Evolutionary conservation across 2,888 invertebrate genomes (phyloP), one percentile per base, ranked within the genome.

Genomic region (Drosophila meridiana): DNA sequence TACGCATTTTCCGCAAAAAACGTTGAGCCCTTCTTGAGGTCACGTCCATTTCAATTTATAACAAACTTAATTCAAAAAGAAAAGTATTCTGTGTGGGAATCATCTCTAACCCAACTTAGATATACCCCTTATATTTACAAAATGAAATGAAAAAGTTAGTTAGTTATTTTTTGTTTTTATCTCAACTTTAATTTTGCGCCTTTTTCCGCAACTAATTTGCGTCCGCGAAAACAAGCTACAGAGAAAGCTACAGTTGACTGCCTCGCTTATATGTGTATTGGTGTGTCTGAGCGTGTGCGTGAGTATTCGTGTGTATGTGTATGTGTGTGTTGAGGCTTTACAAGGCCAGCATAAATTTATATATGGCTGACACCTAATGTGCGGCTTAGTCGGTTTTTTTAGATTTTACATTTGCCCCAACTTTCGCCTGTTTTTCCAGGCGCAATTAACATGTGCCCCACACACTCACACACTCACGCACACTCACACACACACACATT

Each of bases 331-430:
- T 47, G 40, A 50, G 74, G 69, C 69, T 73, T 71, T 62, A 72
- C 84, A 84, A 78, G 75, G 80, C 58, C 73, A 74, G 63, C 76
- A 78, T 81, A 82, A 85, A 80, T 85, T 74, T 77, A 72, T 79
- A 78, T 62, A 69, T 72, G 64, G 67, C 76, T 75, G 76, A 82
- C 80, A 82, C 73, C 82, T 84, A 75, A 80, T 80, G 72, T 78
- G 78, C 80, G 69, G 73, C 82, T 78, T 70, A 65, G 73, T 55
- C 58, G 75, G 66, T 83, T 84, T 80, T 57, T 43, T 69, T 60
- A 66, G 48, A 74, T 60, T 78, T 82, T 72, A 78, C 58, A 58
- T 60, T 40, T 14, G 57, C 32, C 57, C 43, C 43, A 81, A 82
- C 65, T 78, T 40, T 75, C 66, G 80, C 58, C 42, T 42, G 78